Base-by-base conservation (phyloP, 1,140 invertebrate species). In the Papilio glaucus region DNA sequence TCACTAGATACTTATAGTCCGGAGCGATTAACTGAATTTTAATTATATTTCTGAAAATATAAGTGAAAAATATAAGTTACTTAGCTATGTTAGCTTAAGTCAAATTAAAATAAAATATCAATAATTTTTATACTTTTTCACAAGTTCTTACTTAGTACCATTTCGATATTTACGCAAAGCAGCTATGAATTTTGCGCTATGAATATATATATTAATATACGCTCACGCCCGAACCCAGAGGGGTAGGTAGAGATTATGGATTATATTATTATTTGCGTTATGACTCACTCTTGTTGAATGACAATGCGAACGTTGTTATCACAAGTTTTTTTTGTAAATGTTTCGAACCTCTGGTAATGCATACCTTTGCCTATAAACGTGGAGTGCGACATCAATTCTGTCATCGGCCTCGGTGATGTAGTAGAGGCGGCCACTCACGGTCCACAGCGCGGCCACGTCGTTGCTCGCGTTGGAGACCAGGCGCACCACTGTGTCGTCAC, bases 21-120 rank as follows among this genome's bases (percentile, higher is more conserved):
- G 90, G 90, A 0, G 90, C 87, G 9, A 92, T 82, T n/a, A 91
- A 53, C 61, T 91, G 87, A 6, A 91, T 83, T 72, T 86, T 92
- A 24, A 33, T 82, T 39, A 92, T 88, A 42, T 88, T 77, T 70
- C 90, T 92, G 76, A 73, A 88, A 86, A 60, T 70, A 60, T 33
- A 6, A 33, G 29, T 33, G 12, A 15, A 18, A 1, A 57, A n/a
- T 42, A 26, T 29, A 49, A 15, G 39, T 41, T 15, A 21, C 38
- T 2, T 15, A 65, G 0, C 37, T 57, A 1, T 49, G 7, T 49
- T 18, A 9, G 12, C 4, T 49, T 18, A 18, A 3, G 13, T 49
- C n/a, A n/a, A n/a, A 49, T 18, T 45, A 39, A 8, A 12, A 10
- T 39, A 39, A 39, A 39, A 39, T 4, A 39, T 0, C 12, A 39